These are phyloP conservation scores for Vespertilio murinus DNA, from an alignment of 2,797 vertebrate species.

Conservation along the genomic window DNA sequence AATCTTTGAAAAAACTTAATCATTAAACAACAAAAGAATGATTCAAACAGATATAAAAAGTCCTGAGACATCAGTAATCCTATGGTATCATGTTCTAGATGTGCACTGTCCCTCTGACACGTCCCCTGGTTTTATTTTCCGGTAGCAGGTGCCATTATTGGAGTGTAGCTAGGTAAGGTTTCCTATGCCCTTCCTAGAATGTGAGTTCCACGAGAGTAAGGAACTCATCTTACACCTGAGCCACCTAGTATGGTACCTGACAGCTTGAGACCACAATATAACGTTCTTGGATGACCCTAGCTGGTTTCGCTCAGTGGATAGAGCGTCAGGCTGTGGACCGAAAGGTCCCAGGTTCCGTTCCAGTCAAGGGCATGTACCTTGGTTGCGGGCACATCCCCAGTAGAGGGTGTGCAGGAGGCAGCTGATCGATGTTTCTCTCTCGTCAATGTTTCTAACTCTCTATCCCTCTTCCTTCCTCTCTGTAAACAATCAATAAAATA, in stretches of 20 bases:
- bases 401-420: too few species aligned
- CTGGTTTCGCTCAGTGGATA: too few species aligned
- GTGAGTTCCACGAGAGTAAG: neutral
- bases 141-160: neutral
- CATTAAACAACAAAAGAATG: neutral
- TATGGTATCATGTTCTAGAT: neutral
- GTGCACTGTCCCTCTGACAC: accelerated
- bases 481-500: too few species aligned
- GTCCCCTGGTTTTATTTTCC: neutral
- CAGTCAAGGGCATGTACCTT: too few species aligned
- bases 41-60: neutral
- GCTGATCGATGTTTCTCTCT: too few species aligned
- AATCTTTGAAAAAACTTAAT: neutral
- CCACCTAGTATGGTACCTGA: neutral
- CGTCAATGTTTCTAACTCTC: too few species aligned
- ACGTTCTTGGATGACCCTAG: neutral
- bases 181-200: neutral
- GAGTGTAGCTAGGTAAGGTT: neutral
- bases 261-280: neutral
- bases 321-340: too few species aligned
- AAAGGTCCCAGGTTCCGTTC: too few species aligned
- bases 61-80: neutral
- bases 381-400: too few species aligned
- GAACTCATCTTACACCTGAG: neutral
- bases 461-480: too few species aligned